These are phyloP conservation scores for Apus apus DNA, from an alignment of 2,113 vertebrate genomes.

Conservation along the genomic window DNA sequence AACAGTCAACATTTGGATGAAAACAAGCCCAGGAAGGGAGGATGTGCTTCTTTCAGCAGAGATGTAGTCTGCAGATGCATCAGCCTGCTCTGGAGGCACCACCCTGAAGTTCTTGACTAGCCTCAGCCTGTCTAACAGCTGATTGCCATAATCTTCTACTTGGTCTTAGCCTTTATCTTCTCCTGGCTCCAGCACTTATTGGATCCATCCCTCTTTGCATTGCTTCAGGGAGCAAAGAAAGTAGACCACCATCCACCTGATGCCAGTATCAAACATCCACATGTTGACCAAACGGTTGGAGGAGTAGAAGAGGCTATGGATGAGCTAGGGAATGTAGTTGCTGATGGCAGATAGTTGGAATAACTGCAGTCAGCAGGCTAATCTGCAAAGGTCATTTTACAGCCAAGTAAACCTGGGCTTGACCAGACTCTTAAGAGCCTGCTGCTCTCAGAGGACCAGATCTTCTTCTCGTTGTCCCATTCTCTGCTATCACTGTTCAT, in stretches of 20 bases:
- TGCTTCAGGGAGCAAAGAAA: neutral
- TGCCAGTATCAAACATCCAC: neutral
- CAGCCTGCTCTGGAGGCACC: neutral
- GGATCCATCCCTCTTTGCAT: neutral
- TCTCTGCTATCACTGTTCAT: neutral
- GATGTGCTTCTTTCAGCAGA: neutral
- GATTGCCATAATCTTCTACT: neutral
- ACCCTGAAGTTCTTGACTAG: neutral
- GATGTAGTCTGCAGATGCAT: neutral
- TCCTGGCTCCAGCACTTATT: neutral
- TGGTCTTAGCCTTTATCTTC: neutral
- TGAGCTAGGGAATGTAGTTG: neutral
- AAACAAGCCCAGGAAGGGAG: neutral
- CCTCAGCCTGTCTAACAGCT: neutral
- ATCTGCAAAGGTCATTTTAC: neutral
- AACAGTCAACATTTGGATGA: neutral
- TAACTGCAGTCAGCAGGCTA: neutral
- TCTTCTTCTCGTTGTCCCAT: neutral
- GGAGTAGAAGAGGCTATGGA: neutral
- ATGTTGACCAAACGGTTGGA: neutral
- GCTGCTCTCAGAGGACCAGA: neutral
- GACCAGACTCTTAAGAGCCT: neutral
- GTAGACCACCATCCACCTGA: neutral
- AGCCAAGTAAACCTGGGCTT: neutral
- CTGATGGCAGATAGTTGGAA: neutral